Conservation (phyloP, 1,140 invertebrate genomes). For the Leptoteleia sp. region DNA sequence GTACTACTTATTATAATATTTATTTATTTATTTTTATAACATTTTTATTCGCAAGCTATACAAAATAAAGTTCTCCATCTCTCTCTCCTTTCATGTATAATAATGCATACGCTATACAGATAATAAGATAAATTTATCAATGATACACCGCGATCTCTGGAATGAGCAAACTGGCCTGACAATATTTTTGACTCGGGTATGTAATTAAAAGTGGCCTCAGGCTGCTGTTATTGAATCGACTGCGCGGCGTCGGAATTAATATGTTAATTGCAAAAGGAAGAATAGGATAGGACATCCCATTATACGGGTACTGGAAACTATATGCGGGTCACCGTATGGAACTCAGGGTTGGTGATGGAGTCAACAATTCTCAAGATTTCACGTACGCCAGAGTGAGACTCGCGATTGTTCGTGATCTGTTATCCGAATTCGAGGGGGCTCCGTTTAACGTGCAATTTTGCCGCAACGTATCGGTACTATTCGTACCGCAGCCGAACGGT, state of each 20-base stretch:
- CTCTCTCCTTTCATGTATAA: too few species aligned
- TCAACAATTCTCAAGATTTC: constrained; percentile 45
- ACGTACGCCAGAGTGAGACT: background rate
- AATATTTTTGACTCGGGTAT: constrained; percentile 3
- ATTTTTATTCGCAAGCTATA: too few species aligned
- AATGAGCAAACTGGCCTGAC: background rate
- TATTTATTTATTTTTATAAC: too few species aligned
- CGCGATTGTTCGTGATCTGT: constrained; percentile 35
- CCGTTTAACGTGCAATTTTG: constrained; percentile 24
- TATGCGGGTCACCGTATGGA: constrained; percentile 14
- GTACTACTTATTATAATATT: too few species aligned
- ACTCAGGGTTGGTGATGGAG: constrained; percentile 18
- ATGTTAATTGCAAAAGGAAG: constrained; percentile 24
- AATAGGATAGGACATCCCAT: background rate
- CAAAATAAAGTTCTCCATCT: too few species aligned
- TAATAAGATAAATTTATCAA: constrained; percentile 29
- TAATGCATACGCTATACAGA: constrained; percentile 10
- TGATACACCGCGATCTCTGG: background rate
- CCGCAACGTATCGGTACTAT: background rate
- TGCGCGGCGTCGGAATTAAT: constrained; percentile 8
- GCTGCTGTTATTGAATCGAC: constrained; percentile 1
- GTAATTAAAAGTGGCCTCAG: background rate
- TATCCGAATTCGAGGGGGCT: constrained; percentile 11
- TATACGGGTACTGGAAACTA: constrained; percentile 22
- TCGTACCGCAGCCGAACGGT: background rate